Percentiles rank a stretch among this genome's conserved stretches.
phyloP scores from a whole-genome alignment of 2,797 vertebrate genomes.

The Gallinago nigripennis region DNA sequence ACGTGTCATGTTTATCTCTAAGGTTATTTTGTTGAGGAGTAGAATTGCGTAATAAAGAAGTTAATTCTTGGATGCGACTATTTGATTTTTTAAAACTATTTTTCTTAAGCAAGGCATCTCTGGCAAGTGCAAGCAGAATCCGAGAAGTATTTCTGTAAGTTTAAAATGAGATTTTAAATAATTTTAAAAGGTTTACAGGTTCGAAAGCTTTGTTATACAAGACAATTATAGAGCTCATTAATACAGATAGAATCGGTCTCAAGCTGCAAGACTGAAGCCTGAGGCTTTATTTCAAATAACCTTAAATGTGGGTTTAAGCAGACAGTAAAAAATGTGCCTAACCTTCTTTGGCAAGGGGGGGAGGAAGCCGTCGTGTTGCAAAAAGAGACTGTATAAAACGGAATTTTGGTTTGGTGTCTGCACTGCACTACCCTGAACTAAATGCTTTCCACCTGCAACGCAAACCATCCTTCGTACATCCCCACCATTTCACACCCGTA shows the following conservation, averaged over 20 bases:
- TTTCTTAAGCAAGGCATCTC: neutral
- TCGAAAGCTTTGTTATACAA: conserved; percentile 8
- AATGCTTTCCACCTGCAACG: neutral
- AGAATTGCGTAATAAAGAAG: neutral
- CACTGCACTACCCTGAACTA: neutral
- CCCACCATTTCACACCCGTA: neutral
- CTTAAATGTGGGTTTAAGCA: conserved; percentile 34
- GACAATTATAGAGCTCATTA: conserved; percentile 43
- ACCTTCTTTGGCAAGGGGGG: neutral
- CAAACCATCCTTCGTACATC: neutral
- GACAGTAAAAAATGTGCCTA: conserved; percentile 6
- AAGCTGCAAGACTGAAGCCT: conserved; percentile 21
- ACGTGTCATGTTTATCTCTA: neutral
- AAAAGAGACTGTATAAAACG: neutral
- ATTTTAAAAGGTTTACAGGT: conserved; percentile 28
- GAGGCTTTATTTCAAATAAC: conserved; percentile 50
- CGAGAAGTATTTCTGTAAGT: neutral
- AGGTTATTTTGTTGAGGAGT: neutral
- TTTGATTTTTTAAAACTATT: neutral
- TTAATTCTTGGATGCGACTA: neutral
- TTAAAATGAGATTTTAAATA: conserved; percentile 9
- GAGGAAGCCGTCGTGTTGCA: neutral
- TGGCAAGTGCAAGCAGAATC: neutral
- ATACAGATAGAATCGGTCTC: conserved; percentile 21
- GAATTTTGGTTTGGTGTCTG: neutral